Percentiles rank a stretch among this genome's conserved stretches.
Evolutionary conservation across 2,797 vertebrate genomes (phyloP).

Genomic region (Clarias laeviceps): DNA sequence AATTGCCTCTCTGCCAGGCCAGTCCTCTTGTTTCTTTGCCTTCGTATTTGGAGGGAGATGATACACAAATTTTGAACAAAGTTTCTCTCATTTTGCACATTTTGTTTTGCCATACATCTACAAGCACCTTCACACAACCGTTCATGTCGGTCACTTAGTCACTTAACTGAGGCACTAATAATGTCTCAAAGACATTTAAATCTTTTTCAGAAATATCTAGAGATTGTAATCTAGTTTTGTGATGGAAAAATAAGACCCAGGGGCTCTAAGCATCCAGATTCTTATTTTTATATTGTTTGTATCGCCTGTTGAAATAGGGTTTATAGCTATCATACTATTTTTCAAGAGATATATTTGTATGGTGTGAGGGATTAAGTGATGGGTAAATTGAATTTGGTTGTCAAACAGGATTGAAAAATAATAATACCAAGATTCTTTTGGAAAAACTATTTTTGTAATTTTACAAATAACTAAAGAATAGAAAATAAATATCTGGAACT

Average conservation of each 20-base stretch:
- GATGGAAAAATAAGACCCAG: background rate
- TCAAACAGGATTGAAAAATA: background rate
- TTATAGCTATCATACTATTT: constrained; percentile 15
- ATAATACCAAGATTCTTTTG: background rate
- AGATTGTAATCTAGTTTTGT: constrained; percentile 14
- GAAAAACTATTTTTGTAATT: constrained; percentile 20
- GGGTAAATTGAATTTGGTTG: background rate
- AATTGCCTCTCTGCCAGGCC: constrained; percentile 14
- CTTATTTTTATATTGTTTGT: constrained; percentile 42
- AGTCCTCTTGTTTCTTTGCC: constrained; percentile 29
- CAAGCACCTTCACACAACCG: constrained; percentile 24
- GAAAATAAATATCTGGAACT: background rate
- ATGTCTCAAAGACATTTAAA: constrained; percentile 24
- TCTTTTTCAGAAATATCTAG: background rate
- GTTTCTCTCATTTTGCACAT: constrained; percentile 20
- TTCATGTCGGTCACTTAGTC: background rate
- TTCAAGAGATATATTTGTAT: background rate
- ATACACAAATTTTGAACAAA: constrained; percentile 13
- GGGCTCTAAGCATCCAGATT: constrained; percentile 20
- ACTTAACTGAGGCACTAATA: constrained; percentile 15
- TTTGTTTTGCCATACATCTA: constrained; percentile 7
- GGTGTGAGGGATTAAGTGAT: background rate
- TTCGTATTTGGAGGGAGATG: constrained; percentile 17
- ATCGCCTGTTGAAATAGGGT: constrained; percentile 19
- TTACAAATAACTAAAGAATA: background rate